phyloP scores from a whole-genome alignment of 2,113 vertebrate genomes.

The Acanthisitta chloris region DNA sequence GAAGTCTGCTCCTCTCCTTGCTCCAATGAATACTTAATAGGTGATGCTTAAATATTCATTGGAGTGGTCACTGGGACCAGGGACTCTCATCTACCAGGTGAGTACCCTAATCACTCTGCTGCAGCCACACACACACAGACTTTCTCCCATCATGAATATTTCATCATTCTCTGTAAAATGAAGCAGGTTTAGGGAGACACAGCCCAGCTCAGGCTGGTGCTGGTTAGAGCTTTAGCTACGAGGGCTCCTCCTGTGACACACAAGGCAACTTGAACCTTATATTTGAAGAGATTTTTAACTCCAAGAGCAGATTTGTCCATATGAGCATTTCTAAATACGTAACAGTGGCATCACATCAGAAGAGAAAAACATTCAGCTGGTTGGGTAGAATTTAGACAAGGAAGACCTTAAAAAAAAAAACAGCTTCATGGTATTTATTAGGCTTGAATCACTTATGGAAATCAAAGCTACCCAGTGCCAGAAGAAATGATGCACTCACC shows the following conservation, averaged over 20 bases:
- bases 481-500: background rate
- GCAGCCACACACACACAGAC: background rate
- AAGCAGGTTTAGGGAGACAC: background rate
- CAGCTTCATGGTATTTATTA: background rate
- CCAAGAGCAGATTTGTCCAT: background rate
- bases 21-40: conserved; percentile 48
- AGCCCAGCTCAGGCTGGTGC: background rate
- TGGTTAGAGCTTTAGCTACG: background rate
- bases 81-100: conserved; percentile 30
- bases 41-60: conserved; percentile 46
- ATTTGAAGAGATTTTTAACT: background rate
- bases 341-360: background rate
- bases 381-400: background rate
- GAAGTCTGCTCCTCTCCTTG: conserved; percentile 7
- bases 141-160: background rate
- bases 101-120: conserved; percentile 4
- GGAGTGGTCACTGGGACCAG: background rate
- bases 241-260: background rate
- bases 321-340: background rate
- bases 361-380: background rate
- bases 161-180: conserved; percentile 6
- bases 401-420: background rate
- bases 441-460: background rate
- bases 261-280: background rate
- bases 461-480: background rate